Base-by-base conservation (phyloP, 1,140 invertebrate genomes). In the Temnothorax longispinosus region DNA sequence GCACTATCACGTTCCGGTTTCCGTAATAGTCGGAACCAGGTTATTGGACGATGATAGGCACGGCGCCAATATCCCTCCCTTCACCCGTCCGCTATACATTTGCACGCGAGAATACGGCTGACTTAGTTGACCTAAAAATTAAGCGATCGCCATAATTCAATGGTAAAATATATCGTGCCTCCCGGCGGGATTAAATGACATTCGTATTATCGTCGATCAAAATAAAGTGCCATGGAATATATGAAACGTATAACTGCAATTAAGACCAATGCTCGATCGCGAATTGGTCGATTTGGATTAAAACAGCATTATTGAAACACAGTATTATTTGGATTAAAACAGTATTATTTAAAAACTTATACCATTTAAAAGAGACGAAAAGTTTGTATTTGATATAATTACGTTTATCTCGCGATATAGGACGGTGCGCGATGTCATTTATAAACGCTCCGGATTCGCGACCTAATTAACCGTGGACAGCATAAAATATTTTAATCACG, bases 61-160 rank as follows among this genome's bases (percentile, higher is more conserved):
- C 80, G 41, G 80, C 80, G 80, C 80, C 80, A 84, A 84, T 84
- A 84, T 62, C 41, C 52, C 38, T 18, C 41, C 11, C 18, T 35
- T 41, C 41, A 11, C 13, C 41, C 41, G 18, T 6, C 15, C 41
- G 7, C 38, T 35, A 58, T 47, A 54, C 80, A 84, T 75, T 75
- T 62, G 54, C 80, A 84, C 69, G 80, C 67, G 67, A 27, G 27
- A 84, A 84, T 84, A 84, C 69, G 69, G 54, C 80, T 84, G 80
- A 84, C 80, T 84, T 84, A 75, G 80, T 84, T 84, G 80, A 84
- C 80, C 80, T 75, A 84, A 75, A 84, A 84, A 84, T 84, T 84
- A 84, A 84, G 80, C 69, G 69, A 84, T 75, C 69, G 80, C 69
- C n/a, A 75, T 84, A 84, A 75, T 58, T 84, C 69, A 32, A 62